Conservation (phyloP, 2,888 invertebrate species). For the Caenorhabditis doughertyi region DNA sequence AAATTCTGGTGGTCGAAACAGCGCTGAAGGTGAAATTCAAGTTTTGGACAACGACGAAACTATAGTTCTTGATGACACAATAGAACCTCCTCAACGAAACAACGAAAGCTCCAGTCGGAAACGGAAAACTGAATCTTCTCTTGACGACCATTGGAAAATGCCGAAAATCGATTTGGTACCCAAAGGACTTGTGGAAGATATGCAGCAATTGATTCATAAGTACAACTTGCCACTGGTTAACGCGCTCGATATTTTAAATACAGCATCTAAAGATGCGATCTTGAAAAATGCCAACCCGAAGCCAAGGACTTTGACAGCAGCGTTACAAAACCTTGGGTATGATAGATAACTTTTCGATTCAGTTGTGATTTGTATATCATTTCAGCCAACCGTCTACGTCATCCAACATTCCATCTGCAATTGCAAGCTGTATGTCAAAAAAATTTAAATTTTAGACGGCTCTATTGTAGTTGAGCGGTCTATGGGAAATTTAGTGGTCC, state of each 20-base stretch:
- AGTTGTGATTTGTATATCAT: background rate
- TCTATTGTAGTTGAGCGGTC: too few species aligned
- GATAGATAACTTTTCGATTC: background rate
- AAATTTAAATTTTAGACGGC: too few species aligned
- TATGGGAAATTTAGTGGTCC: too few species aligned
- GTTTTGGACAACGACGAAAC: conserved; percentile 23
- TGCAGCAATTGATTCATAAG: conserved; percentile 5
- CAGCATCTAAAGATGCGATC: conserved; percentile 4
- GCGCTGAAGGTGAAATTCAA: conserved; percentile 29
- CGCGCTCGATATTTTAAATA: conserved; percentile 7
- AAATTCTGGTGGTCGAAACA: background rate
- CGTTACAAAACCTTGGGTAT: background rate
- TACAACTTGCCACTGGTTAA: conserved; percentile 7
- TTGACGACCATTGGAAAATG: conserved; percentile 1
- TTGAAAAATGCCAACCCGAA: background rate
- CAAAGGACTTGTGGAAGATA: conserved; percentile 22
- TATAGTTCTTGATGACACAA: conserved; percentile 30
- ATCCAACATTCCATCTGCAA: conserved; percentile 3
- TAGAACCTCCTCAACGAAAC: background rate
- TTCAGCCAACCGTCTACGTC: conserved; percentile 13
- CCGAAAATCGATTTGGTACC: background rate
- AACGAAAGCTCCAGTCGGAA: background rate
- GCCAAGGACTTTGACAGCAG: background rate
- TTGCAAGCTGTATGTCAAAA: conserved; percentile 16
- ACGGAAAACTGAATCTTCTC: background rate